These are phyloP conservation scores for Ericerus pela DNA, from an alignment of 1,140 invertebrate genomes.

Conservation along the genomic window DNA sequence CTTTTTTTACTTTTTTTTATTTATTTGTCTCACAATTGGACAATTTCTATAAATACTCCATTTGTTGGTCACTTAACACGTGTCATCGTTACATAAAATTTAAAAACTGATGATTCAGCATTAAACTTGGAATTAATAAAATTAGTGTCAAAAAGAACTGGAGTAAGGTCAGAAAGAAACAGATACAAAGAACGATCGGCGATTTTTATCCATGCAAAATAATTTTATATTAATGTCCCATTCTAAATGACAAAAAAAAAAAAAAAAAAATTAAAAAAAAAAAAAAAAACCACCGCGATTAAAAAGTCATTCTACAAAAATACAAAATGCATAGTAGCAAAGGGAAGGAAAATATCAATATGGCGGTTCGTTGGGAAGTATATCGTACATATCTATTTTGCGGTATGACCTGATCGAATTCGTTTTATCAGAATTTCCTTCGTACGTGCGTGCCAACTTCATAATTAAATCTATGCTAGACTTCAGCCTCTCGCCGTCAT, in stretches of 20 bases:
- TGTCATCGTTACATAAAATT: neutral
- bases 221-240: no score
- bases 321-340: no score
- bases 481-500: neutral
- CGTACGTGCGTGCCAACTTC: slow-evolving; percentile 5
- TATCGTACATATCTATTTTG: slow-evolving; percentile 1
- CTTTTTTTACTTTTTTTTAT: no score
- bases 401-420: slow-evolving; percentile 8
- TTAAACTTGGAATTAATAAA: slow-evolving; percentile 1
- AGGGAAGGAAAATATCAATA: neutral
- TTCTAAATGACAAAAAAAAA: no score
- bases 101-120: neutral
- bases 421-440: slow-evolving; percentile 6
- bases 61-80: neutral
- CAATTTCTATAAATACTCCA: no score
- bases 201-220: slow-evolving; percentile 4
- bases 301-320: no score
- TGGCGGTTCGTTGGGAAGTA: no score
- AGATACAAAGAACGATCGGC: neutral
- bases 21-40: no score
- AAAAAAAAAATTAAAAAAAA: no score
- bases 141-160: neutral
- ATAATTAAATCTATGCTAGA: slow-evolving; percentile 11
- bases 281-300: no score
- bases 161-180: neutral